Base-by-base conservation (phyloP, 2,888 invertebrate genomes). In the Torymus auratus region DNA sequence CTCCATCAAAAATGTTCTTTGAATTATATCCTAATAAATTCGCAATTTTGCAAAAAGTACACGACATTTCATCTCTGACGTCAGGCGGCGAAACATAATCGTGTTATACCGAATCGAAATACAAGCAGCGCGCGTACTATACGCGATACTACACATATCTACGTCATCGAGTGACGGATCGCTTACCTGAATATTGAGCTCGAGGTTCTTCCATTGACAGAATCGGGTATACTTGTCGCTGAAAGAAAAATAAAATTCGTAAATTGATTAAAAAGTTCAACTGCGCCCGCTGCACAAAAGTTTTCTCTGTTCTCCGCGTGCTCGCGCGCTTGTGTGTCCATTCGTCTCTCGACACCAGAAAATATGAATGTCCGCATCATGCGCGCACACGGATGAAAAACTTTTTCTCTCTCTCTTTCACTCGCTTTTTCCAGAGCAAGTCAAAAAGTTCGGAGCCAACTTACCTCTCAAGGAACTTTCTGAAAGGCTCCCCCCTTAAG, bases 131-230 rank as follows among this genome's bases (percentile, higher is more conserved):
- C 28, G 20, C n/a, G n/a, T n/a, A n/a, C n/a, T 28, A 7, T 7
- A 28, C 28, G 7, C 28, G 1, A 28, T 7, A 2, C 7, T 2
- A 28, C 3, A 28, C 3, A 28, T 2, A 28, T 28, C 28, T 28
- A 28, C 28, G 28, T 28, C 28, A 28, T 28, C 28, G 2, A 28
- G 28, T 14, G 50, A 1, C 62, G 64, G 13, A 58, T n/a, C 55
- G 50, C 84, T 82, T 92, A 96, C 96, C 94, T 98, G 98, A 91
- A 99, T 99, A 93, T 99, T 99, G 91, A 99, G 94, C 93, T 99
- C 99, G 94, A 99, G 94, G 92, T 99, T 99, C 93, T 99, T 99
- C 99, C 99, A 99, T 92, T 99, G 99, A 92, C 99, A 99, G 94
- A 99, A 99, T 89, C 99, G 95, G 88, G 99, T 99, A 93, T 98